Conservation (phyloP, 2,113 vertebrate genomes). For the Sisor rabdophorus region DNA sequence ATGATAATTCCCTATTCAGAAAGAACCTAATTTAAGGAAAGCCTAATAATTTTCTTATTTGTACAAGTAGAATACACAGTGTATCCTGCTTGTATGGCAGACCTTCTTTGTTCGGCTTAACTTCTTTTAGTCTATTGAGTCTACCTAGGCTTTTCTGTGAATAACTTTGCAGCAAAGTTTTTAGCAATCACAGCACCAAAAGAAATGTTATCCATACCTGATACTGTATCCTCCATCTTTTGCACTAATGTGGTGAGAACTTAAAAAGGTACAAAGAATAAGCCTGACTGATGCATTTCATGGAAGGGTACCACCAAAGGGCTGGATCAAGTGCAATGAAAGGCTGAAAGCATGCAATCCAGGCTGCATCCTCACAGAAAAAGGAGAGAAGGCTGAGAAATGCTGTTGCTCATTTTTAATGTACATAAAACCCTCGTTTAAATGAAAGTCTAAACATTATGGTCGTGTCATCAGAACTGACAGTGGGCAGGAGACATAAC, state of each 20-base stretch:
- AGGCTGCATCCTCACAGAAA: conserved; percentile 15
- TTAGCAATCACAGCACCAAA: neutral
- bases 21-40: conserved; percentile 2
- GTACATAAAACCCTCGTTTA: neutral
- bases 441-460: conserved; percentile 24
- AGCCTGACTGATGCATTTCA: conserved; percentile 32
- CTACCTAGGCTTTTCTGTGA: neutral
- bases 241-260: conserved; percentile 3
- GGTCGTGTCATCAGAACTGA: conserved; percentile 31
- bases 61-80: neutral
- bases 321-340: conserved; percentile 4
- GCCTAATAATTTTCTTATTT: neutral
- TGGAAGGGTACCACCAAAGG: neutral
- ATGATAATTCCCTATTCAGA: conserved; percentile 12
- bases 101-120: neutral
- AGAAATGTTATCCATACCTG: neutral
- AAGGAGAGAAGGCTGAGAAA: conserved; percentile 19
- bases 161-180: neutral
- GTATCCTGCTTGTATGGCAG: conserved; percentile 10
- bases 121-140: neutral
- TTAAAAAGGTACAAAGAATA: conserved; percentile 6
- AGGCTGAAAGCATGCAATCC: conserved; percentile 21
- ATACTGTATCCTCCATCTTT: neutral
- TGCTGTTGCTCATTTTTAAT: conserved; percentile 29
- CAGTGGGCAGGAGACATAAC: neutral